A percentile compares a stretch with the other conserved stretches of the same genome.
These are phyloP conservation scores for Patiria pectinifera DNA, from an alignment of 53 echinoderm and acorn worm species.

Conservation along the genomic window DNA sequence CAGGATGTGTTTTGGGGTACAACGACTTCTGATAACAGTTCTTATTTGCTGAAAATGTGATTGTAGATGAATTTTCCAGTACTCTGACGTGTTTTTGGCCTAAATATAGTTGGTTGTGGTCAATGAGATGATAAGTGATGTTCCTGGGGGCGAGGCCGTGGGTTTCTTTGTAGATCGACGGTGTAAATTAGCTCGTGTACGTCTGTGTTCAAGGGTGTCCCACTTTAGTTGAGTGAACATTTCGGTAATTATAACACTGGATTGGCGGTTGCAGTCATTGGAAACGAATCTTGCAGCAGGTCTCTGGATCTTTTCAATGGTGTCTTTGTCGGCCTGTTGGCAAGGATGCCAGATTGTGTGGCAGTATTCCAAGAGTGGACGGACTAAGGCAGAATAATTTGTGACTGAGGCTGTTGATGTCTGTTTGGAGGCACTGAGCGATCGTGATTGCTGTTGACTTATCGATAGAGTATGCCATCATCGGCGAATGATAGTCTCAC, in stretches of 20 bases:
- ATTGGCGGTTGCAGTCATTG: too few species aligned
- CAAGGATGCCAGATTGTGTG: conserved; percentile 4
- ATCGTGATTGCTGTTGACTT: conserved; percentile 20
- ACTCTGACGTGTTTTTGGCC: too few species aligned
- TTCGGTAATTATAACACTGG: conserved; percentile 8
- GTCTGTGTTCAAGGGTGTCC: conserved; percentile 8
- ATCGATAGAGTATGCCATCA: too few species aligned
- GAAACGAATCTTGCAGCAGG: background rate
- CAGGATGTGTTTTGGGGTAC: background rate
- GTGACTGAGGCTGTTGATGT: conserved; percentile 37
- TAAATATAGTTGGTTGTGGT: too few species aligned
- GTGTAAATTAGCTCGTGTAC: background rate
- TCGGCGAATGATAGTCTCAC: too few species aligned
- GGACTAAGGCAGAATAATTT: background rate
- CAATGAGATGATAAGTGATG: background rate
- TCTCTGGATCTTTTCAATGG: background rate
- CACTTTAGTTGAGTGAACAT: conserved; percentile 15
- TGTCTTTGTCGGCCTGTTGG: background rate
- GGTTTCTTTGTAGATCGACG: conserved; percentile 11
- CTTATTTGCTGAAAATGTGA: background rate
- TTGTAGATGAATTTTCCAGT: conserved; percentile 7
- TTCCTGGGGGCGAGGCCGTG: conserved; percentile 16
- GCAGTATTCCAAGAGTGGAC: conserved; percentile 9
- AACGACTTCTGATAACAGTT: background rate
- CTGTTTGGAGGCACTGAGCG: conserved; percentile 26